phyloP scores from a whole-genome alignment of 2,113 vertebrate genomes.

The Phainopepla nitens region DNA sequence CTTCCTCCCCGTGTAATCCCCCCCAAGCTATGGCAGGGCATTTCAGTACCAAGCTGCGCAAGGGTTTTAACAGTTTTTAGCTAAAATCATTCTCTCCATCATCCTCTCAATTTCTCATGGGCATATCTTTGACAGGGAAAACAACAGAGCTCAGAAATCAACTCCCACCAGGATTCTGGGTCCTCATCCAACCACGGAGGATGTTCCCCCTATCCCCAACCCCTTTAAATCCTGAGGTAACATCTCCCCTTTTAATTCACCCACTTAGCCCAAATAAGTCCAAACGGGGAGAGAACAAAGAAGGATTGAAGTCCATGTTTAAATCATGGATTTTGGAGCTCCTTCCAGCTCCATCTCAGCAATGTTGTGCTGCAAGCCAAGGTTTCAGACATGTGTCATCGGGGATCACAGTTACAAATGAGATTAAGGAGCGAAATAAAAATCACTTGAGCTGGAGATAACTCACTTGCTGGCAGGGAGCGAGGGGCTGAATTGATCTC shows the following conservation, averaged over 20 bases:
- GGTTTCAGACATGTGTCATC: constrained; percentile 45
- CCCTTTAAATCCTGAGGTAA: not conserved
- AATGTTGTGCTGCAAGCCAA: constrained; percentile 14
- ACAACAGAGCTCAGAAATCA: not conserved
- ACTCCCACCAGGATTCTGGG: not conserved
- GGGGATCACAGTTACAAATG: constrained; percentile 46
- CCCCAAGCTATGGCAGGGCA: not conserved
- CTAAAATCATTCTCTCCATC: not conserved
- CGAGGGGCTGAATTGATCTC: constrained; percentile 58
- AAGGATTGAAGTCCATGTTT: not conserved
- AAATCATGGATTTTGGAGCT: not conserved
- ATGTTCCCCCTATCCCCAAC: rapidly evolving
- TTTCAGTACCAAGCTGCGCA: not conserved
- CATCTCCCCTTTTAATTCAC: not conserved
- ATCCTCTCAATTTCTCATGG: not conserved
- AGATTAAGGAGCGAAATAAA: constrained; percentile 68
- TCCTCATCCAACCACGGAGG: not conserved
- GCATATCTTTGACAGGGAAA: not conserved
- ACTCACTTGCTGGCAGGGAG: constrained; percentile 56
- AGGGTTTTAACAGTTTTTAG: not conserved
- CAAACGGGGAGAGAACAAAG: not conserved
- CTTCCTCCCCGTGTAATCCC: not conserved
- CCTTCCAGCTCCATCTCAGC: constrained; percentile 26
- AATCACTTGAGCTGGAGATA: constrained; percentile 63
- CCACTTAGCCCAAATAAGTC: not conserved